phyloP scores from a whole-genome alignment of 2,797 vertebrate species.

The Dryobates pubescens region DNA sequence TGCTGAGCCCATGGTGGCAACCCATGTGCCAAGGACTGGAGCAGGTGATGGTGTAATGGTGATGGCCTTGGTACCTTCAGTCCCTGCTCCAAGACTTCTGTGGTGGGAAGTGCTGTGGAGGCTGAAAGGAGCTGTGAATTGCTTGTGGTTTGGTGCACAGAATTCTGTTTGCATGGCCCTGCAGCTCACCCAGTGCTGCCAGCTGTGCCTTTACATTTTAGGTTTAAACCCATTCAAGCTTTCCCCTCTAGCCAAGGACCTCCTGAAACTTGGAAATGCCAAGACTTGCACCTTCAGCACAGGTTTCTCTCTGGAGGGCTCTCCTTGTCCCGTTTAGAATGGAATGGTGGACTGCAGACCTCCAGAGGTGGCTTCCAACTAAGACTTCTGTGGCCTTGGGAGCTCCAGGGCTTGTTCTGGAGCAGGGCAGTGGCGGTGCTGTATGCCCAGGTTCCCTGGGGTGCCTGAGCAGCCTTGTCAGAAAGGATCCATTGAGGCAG shows the following conservation, averaged over 20 bases:
- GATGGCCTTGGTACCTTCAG: not conserved
- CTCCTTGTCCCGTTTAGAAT: not conserved
- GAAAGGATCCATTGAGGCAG: not conserved
- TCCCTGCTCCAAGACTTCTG: not conserved
- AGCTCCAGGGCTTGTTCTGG: not conserved
- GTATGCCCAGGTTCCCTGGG: rapidly evolving
- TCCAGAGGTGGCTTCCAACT: not conserved
- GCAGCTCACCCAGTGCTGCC: not conserved
- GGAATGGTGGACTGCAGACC: not conserved
- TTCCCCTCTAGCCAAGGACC: not conserved
- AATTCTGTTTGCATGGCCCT: not conserved
- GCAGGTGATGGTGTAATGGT: rapidly evolving
- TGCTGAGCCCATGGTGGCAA: rapidly evolving
- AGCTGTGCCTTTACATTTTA: not conserved
- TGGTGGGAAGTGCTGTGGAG: not conserved
- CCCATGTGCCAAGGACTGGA: rapidly evolving
- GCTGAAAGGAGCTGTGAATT: not conserved
- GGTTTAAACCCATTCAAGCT: not conserved
- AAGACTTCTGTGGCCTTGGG: not conserved
- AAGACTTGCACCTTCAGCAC: not conserved
- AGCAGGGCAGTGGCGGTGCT: not conserved
- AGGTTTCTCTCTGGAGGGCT: not conserved
- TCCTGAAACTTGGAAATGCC: not conserved
- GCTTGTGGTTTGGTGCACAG: not conserved
- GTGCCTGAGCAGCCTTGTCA: not conserved